A percentile compares a stretch with the other conserved stretches of the same genome.
phyloP scores from a whole-genome alignment of 1,140 invertebrate genomes.

The Sipha flava region DNA sequence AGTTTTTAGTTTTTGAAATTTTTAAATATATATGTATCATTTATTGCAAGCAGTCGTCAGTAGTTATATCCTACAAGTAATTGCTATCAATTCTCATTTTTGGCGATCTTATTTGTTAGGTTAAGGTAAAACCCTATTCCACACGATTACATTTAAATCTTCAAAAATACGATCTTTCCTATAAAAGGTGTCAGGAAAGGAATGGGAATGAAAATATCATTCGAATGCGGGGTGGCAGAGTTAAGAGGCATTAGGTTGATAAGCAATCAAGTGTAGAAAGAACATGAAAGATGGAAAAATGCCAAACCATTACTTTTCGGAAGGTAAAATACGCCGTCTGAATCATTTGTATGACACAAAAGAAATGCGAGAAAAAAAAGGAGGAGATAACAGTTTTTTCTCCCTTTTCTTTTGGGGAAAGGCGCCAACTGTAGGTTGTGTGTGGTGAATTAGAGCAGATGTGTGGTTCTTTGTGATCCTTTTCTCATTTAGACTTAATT shows the following conservation, averaged over 20 bases:
- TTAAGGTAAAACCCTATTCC: not conserved
- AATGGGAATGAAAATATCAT: not conserved
- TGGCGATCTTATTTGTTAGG: not conserved
- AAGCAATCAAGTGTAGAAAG: conserved; percentile 1
- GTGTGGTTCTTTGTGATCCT: not conserved
- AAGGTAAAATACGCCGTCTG: not conserved
- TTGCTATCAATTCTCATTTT: not conserved
- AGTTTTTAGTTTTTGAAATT: no score
- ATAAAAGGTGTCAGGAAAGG: not conserved
- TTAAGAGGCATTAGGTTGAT: conserved; percentile 21
- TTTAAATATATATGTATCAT: no score
- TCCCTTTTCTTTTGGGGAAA: not conserved
- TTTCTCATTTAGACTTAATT: not conserved
- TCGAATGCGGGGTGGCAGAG: not conserved
- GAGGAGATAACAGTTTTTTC: not conserved
- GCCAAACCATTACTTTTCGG: conserved; percentile 11
- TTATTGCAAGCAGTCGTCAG: not conserved
- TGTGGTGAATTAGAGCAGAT: not conserved
- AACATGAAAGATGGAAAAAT: conserved; percentile 1
- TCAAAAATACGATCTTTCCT: not conserved
- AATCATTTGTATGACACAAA: conserved; percentile 29
- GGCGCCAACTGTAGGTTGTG: not conserved
- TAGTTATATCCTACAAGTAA: not conserved
- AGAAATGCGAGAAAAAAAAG: not conserved
- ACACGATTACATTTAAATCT: not conserved